phyloP scores from a whole-genome alignment of 2,113 vertebrate species.

The Scophthalmus maximus region DNA sequence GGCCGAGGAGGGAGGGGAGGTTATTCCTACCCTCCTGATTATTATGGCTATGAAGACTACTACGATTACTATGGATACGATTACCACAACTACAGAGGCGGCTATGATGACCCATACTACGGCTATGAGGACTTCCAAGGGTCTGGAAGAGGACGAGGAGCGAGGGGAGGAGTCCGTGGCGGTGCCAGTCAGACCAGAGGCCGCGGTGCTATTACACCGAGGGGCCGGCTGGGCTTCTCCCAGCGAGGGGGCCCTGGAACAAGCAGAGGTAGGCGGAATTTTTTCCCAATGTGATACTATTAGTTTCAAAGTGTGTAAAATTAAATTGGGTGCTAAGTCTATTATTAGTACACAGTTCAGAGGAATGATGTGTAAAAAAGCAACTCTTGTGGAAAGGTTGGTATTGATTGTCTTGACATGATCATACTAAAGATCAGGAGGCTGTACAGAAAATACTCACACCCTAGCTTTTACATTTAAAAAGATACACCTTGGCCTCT shows the following conservation, averaged over 20 bases:
- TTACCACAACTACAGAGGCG: conserved; percentile 99
- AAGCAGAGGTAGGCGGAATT: conserved; percentile 91
- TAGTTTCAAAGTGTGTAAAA: neutral
- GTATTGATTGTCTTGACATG: neutral
- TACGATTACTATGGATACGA: conserved; percentile 99
- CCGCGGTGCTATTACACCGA: conserved; percentile 89
- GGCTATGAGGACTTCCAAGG: conserved; percentile 99
- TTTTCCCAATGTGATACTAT: neutral
- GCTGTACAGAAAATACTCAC: neutral
- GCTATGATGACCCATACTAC: conserved; percentile 99
- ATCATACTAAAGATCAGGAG: neutral
- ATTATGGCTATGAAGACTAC: conserved; percentile 99
- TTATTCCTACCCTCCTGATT: conserved; percentile 97
- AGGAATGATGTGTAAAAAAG: neutral
- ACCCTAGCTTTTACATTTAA: conserved; percentile 6
- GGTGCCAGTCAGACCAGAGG: conserved; percentile 81
- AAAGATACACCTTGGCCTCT: conserved; percentile 33
- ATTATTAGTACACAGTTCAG: neutral
- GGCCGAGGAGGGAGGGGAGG: conserved; percentile 94
- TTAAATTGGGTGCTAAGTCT: neutral
- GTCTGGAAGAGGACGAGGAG: conserved; percentile 95
- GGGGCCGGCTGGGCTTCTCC: conserved; percentile 94
- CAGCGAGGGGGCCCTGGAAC: conserved; percentile 95
- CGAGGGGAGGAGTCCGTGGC: conserved; percentile 89
- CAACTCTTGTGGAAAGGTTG: neutral